Base-by-base conservation (phyloP, 2,113 vertebrate species). In the Holacanthus passer region DNA sequence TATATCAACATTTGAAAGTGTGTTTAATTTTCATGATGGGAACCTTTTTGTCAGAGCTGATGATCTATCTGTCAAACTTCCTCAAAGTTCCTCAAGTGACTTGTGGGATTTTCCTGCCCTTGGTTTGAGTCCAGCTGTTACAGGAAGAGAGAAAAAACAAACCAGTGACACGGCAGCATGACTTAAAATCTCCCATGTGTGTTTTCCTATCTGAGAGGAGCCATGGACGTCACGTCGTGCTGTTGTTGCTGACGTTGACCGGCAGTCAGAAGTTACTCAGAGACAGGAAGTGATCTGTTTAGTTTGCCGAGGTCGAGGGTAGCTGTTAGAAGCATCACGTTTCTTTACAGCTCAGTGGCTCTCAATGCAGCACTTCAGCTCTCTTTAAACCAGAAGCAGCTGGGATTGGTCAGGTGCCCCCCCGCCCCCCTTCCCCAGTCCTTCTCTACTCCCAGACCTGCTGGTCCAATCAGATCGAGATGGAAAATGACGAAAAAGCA, bases 181-280 rank as follows among this genome's bases (percentile, higher is more conserved):
- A 77, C 60, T 52, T n/a, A 2, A 45, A 20, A 20, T 17, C 65
- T 19, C 77, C 56, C 2, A 0, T 29, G 31, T 80, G 70, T 10
- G 0, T 48, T 62, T 65, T 35, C 43, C 27, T 31, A 2, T 5
- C 10, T 64, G 69, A 41, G 58, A 27, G 0, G 1, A 62, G 52
- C 32, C 6, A 19, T 13, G 8, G 37, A 32, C 6, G 4, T 43
- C 20, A 31, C 11, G 6, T 9, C 17, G 22, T 10, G 4, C 12
- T 13, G 52, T 62, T 2, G 29, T 16, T 50, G 53, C 48, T 82
- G 76, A 87, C 55, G 63, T 67, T 0, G 1, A 1, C 3, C 14
- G 1, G 31, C 14, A 13, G 63, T 50, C 70, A 50, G 59, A 5
- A 12, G 24, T 87, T 59, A 82, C 71, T 86, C 81, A 22, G 29